Percentiles rank a stretch among this genome's conserved stretches.
Conservation (phyloP, 1,140 invertebrate genomes). For the Littorina saxatilis region DNA sequence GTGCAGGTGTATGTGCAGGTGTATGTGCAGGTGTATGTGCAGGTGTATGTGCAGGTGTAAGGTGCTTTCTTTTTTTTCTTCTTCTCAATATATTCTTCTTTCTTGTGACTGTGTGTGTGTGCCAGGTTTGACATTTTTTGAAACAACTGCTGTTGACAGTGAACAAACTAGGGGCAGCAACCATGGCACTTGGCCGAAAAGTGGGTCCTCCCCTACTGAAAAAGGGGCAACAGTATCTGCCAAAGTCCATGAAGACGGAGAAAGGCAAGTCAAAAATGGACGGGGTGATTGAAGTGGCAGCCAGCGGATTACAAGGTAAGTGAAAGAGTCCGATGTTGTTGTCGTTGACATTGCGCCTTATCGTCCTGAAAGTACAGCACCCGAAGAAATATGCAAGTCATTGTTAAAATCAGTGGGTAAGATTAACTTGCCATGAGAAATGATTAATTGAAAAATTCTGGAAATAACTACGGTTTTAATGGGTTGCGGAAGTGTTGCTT, state of each 20-base stretch:
- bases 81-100: no score
- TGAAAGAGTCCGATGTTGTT: background rate
- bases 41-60: no score
- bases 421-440: no score
- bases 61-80: no score
- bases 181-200: constrained; percentile 80
- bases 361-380: no score
- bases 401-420: no score
- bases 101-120: no score
- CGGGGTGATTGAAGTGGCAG: constrained; percentile 81
- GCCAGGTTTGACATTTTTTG: background rate
- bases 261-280: constrained; percentile 79
- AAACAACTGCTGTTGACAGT: constrained; percentile 77
- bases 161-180: constrained; percentile 81
- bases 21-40: background rate
- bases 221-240: constrained; percentile 80
- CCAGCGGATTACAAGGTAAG: constrained; percentile 81
- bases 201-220: constrained; percentile 83
- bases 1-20: no score
- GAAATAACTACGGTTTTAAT: no score
- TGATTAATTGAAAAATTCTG: no score
- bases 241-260: constrained; percentile 77
- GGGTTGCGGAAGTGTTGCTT: no score
- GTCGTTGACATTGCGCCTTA: constrained; percentile 1
- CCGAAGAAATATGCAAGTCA: no score